phyloP scores from a whole-genome alignment of 2,888 invertebrate genomes.

The Charanyca ferruginea region DNA sequence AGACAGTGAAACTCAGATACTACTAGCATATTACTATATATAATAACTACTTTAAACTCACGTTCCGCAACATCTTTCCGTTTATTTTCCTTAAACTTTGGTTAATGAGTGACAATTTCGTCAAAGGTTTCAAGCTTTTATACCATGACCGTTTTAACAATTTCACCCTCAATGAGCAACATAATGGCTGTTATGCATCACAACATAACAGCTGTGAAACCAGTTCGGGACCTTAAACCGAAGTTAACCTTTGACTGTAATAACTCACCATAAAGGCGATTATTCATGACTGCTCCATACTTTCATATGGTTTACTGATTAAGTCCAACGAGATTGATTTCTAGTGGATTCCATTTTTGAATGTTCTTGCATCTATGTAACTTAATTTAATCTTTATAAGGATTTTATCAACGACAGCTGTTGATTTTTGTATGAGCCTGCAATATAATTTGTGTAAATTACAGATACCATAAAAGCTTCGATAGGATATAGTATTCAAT shows the following conservation, averaged over 20 bases:
- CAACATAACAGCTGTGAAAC: constrained; percentile 68
- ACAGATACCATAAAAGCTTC: constrained; percentile 13
- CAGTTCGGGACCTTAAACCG: constrained; percentile 77
- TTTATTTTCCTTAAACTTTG: constrained; percentile 58
- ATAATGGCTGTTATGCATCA: constrained; percentile 62
- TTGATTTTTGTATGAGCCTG: constrained; percentile 6
- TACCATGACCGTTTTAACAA: constrained; percentile 70
- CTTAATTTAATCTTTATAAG: constrained; percentile 15
- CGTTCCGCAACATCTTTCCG: constrained; percentile 72
- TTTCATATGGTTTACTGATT: constrained; percentile 45
- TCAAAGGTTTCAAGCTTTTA: constrained; percentile 71
- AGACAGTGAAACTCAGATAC: no score
- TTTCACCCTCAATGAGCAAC: constrained; percentile 66
- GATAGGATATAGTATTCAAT: constrained; percentile 1
- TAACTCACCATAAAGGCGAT: constrained; percentile 53
- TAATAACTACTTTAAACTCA: constrained; percentile 47
- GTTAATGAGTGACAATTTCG: constrained; percentile 71
- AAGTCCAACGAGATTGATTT: constrained; percentile 10
- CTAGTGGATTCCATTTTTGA: neutral
- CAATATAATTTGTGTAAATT: constrained; percentile 36
- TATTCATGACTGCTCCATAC: constrained; percentile 55
- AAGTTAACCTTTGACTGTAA: constrained; percentile 70
- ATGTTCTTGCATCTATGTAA: constrained; percentile 19
- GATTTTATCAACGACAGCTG: constrained; percentile 20
- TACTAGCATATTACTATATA: no score